Evolutionary conservation across 2,888 invertebrate species (phyloP).

Genomic region (Pelosia muscerda): DNA sequence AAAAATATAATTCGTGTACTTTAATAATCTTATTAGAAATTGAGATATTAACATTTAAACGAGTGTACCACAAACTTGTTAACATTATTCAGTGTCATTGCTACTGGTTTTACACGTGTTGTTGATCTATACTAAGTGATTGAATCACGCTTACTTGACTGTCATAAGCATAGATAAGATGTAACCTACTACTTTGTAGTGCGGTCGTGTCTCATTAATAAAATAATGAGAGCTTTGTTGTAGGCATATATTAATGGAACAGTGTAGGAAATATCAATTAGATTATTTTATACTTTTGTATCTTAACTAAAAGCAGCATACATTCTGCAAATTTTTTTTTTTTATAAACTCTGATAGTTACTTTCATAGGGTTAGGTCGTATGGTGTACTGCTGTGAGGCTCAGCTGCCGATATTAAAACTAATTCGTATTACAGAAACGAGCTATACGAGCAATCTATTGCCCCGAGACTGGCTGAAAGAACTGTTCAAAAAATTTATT

Average conservation of each 20-base stretch:
- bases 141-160: slow-evolving; percentile 50
- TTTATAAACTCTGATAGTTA: too few species aligned
- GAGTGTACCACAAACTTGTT: slow-evolving; percentile 31
- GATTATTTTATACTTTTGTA: neutral
- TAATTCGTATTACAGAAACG: too few species aligned
- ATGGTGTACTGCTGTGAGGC: too few species aligned
- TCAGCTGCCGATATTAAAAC: too few species aligned
- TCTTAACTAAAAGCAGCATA: neutral
- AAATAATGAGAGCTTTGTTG: slow-evolving; percentile 30
- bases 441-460: too few species aligned
- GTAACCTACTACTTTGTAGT: slow-evolving; percentile 35
- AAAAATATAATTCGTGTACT: neutral
- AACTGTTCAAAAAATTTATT: too few species aligned
- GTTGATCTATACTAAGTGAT: slow-evolving; percentile 56
- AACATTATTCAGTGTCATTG: slow-evolving; percentile 49
- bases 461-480: too few species aligned
- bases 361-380: too few species aligned
- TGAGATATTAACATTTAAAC: slow-evolving; percentile 12
- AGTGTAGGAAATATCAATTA: neutral
- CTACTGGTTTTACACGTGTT: slow-evolving; percentile 59
- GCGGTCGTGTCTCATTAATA: slow-evolving; percentile 38
- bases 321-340: too few species aligned
- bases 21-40: neutral
- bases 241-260: slow-evolving; percentile 8
- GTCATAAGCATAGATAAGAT: slow-evolving; percentile 47